A percentile compares a stretch with the other conserved stretches of the same genome.
phyloP scores from a whole-genome alignment of 2,113 vertebrate genomes.

The Proterorhinus semilunaris region DNA sequence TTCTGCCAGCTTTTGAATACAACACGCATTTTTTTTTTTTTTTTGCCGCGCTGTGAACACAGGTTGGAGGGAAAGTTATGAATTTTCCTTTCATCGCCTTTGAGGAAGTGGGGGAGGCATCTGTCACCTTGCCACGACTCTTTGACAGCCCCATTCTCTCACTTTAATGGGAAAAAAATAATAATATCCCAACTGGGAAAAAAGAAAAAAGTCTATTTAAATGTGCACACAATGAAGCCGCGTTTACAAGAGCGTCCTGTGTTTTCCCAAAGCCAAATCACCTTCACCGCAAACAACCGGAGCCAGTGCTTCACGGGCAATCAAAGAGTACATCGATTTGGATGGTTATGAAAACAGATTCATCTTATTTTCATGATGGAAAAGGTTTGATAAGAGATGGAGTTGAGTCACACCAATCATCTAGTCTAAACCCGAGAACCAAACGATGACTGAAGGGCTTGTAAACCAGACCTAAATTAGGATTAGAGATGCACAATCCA shows the following conservation, averaged over 20 bases:
- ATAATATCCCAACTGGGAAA: slow-evolving; percentile 56
- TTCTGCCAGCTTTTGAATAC: slow-evolving; percentile 52
- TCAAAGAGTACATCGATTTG: background rate
- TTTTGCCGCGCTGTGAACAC: slow-evolving; percentile 34
- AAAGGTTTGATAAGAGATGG: too few relatives aligned
- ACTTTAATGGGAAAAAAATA: slow-evolving; percentile 67
- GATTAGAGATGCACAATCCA: too few relatives aligned
- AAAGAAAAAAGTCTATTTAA: slow-evolving; percentile 40
- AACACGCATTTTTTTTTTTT: slow-evolving; percentile 14
- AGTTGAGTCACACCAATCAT: too few relatives aligned
- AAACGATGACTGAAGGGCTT: too few relatives aligned
- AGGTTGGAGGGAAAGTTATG: slow-evolving; percentile 38
- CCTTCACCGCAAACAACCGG: slow-evolving; percentile 48
- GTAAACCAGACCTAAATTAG: too few relatives aligned
- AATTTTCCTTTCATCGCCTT: slow-evolving; percentile 41
- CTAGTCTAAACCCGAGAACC: too few relatives aligned
- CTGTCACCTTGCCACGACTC: slow-evolving; percentile 54
- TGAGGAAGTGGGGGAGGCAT: slow-evolving; percentile 45
- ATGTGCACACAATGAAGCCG: slow-evolving; percentile 53
- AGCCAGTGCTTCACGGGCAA: slow-evolving; percentile 31
- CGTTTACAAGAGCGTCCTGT: slow-evolving; percentile 25
- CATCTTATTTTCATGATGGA: too few relatives aligned
- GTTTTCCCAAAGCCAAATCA: slow-evolving; percentile 46
- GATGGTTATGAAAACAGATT: background rate
- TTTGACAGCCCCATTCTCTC: slow-evolving; percentile 56